Evolutionary conservation across 2,888 invertebrate genomes (phyloP).

Genomic region (Papilio demoleus): DNA sequence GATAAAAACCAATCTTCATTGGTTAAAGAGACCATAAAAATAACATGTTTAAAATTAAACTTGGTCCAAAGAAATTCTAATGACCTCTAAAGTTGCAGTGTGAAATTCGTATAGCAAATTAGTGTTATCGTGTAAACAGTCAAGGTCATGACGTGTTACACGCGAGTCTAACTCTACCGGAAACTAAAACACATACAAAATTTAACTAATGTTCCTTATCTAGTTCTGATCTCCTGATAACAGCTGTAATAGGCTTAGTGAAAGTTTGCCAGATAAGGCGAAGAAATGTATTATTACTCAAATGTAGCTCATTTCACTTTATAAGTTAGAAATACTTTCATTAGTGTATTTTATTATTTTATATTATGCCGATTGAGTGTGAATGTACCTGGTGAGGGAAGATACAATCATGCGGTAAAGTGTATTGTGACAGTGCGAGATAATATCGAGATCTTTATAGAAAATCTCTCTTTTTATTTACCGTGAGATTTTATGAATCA

Average conservation of each 20-base stretch:
- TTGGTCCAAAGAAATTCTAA: not conserved
- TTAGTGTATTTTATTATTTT: slow-evolving; percentile 23
- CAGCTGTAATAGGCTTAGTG: slow-evolving; percentile 33
- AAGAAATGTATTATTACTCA: slow-evolving; percentile 36
- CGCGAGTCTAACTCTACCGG: slow-evolving; percentile 43
- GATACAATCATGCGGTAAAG: slow-evolving; percentile 22
- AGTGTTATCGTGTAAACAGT: slow-evolving; percentile 34
- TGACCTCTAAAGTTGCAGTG: not conserved
- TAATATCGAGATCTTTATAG: too few relatives aligned
- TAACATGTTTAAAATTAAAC: not conserved
- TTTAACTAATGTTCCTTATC: slow-evolving; percentile 33
- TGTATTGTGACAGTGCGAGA: slow-evolving; percentile 9
- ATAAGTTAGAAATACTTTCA: slow-evolving; percentile 31
- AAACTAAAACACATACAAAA: slow-evolving; percentile 42
- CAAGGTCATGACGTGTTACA: slow-evolving; percentile 46
- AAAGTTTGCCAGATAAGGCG: slow-evolving; percentile 38
- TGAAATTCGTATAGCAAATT: slow-evolving; percentile 15
- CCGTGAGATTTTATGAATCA: too few relatives aligned
- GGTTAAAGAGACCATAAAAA: not conserved
- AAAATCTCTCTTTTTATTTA: too few relatives aligned
- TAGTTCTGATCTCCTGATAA: slow-evolving; percentile 28
- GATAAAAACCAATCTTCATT: too few relatives aligned
- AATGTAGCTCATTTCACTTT: slow-evolving; percentile 36
- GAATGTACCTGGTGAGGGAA: not conserved
- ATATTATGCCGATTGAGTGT: slow-evolving; percentile 3